Base-by-base conservation (phyloP, 2,888 invertebrate species). In the Drosophila ezoana region DNA sequence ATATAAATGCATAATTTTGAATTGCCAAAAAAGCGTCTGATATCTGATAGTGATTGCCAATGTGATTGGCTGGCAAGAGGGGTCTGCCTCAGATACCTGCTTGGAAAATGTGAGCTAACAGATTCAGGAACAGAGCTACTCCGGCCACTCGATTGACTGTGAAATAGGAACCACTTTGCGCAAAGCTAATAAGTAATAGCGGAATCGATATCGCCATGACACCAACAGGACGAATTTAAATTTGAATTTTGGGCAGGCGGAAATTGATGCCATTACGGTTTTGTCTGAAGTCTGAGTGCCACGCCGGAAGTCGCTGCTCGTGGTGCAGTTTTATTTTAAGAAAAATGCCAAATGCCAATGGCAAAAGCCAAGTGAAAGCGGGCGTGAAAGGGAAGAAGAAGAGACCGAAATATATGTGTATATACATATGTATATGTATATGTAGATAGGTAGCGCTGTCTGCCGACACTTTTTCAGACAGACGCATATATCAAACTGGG, bases 181-280 rank as follows among this genome's bases (percentile, higher is more conserved):
- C 20, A 35, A 57, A 45, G 60, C 72, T 75, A 72, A 85, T 70
- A 82, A 63, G 63, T 35, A 51, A 70, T 68, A 63, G 65, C 49
- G 45, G 32, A 59, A 47, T 53, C 60, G 56, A 43, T 23, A 74
- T 79, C 74, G 63, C 60, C 69, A 67, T 69, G 78, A 49, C 68
- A 60, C 66, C 67, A 65, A 20, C 41, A 38, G 56, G 47, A 49
- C 38, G 65, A 85, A 74, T 84, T 84, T 83, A 61, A 78, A 81
- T 86, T 82, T 60, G 65, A 81, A 74, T 87, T 83, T 81, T 51
- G 41, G 78, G 72, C 76, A 54, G 76, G 62, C 79, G 83, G 85
- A 87, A 87, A 87, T 83, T 79, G 85, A 81, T 87, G 87, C 85
- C 85, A 87, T 83, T 83, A 87, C 72, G 81, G 65, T 60, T 60